Base-by-base conservation (phyloP, 2,888 invertebrate genomes). In the Machimus rusticus region DNA sequence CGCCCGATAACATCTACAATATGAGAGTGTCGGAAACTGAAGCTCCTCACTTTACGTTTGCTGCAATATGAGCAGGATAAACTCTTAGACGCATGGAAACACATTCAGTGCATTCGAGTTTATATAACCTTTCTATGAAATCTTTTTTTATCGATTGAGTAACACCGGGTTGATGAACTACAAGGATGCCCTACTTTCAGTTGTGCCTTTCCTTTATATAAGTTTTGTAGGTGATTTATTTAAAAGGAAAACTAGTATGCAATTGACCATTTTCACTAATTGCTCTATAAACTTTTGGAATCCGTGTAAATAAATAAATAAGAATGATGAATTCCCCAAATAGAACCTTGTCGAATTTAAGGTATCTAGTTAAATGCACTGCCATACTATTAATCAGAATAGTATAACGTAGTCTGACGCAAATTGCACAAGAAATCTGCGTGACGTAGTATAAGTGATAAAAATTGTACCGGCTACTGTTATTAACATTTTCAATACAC, bases 141-240 rank as follows among this genome's bases (percentile, higher is more conserved):
- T 76, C 34, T 16, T n/a, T 57, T n/a, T 34, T 19, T 77, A 77
- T 79, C 79, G 79, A 79, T 79, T 79, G 43, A 79, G 43, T 79
- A 14, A 23, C 46, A 79, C 28, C n/a, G 43, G 79, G 79, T 79
- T 79, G 79, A 46, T 79, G 79, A 79, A 79, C 79, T 79, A 51
- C 28, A 79, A 51, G 28, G 19, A 28, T 79, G 46, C 16, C 79
- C 79, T 79, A 79, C 79, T 79, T 79, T 77, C n/a, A 57, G n/a
- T 8, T n/a, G 5, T 23, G 19, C 19, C 6, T 57, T 23, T 23
- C 19, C 6, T 57, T 23, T 23, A 9, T 19, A 9, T n/a, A 1
- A 57, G n/a, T 19, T 51, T 51, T 14, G 1, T 2, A 57, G 9
- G 57, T 6, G 23, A 23, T n/a, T 19, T 5, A 57, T 57, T 57